These are phyloP conservation scores for Aphis gossypii DNA, from an alignment of 1,140 invertebrate species.

Conservation along the genomic window DNA sequence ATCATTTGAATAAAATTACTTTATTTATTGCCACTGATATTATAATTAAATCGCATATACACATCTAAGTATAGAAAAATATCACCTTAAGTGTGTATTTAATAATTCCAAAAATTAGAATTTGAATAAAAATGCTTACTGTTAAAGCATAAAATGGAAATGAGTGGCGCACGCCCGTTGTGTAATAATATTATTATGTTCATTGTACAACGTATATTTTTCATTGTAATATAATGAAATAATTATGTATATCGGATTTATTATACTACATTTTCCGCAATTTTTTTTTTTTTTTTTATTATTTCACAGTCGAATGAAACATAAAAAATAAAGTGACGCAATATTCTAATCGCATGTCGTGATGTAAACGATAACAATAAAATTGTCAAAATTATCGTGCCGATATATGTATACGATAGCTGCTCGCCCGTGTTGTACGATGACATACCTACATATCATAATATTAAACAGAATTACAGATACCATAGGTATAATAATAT, in stretches of 20 bases:
- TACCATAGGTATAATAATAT: background rate
- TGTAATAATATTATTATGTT: background rate
- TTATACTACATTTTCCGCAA: background rate
- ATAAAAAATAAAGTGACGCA: background rate
- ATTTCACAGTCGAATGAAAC: background rate
- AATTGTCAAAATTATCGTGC: background rate
- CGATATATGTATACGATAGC: too few relatives aligned
- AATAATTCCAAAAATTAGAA: background rate
- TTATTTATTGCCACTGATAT: background rate
- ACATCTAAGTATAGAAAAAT: background rate
- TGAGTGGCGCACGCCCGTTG: too few relatives aligned
- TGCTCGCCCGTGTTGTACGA: too few relatives aligned
- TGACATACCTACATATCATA: background rate
- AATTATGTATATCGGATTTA: background rate
- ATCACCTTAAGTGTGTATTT: background rate
- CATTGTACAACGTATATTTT: background rate
- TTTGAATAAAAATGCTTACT: background rate
- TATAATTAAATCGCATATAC: background rate
- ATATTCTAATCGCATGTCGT: background rate
- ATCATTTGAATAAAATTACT: background rate
- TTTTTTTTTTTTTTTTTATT: too few relatives aligned
- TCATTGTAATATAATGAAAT: background rate
- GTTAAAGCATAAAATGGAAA: background rate
- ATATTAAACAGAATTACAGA: background rate
- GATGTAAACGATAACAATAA: background rate